phyloP scores from a whole-genome alignment of 2,797 vertebrate genomes.

The Linurgus olivaceus region DNA sequence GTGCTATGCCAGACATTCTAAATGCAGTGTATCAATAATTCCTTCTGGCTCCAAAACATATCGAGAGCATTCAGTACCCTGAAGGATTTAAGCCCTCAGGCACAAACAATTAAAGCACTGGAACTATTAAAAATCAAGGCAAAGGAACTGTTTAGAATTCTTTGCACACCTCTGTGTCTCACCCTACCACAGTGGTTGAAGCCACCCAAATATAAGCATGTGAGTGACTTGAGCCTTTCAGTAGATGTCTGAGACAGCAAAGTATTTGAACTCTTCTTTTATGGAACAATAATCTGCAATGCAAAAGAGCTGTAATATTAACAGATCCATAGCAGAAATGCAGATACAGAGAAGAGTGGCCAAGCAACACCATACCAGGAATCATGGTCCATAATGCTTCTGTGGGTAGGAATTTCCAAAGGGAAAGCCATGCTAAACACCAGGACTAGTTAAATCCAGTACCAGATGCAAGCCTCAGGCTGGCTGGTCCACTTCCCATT shows the following conservation, averaged over 20 bases:
- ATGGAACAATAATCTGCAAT: background rate
- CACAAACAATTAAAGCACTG: background rate
- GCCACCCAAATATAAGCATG: background rate
- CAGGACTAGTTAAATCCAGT: background rate
- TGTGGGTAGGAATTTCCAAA: background rate
- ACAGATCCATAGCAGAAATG: background rate
- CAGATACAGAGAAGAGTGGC: background rate
- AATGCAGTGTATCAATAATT: background rate
- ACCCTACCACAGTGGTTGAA: background rate
- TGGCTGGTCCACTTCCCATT: background rate
- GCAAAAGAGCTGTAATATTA: accelerated
- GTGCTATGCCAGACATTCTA: background rate
- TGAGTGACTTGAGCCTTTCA: background rate
- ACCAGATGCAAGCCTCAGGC: background rate
- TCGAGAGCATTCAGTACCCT: background rate
- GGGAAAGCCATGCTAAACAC: background rate
- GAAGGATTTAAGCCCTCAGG: background rate
- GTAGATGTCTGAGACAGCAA: background rate
- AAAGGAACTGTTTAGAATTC: background rate
- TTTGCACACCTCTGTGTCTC: background rate
- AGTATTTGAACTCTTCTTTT: background rate
- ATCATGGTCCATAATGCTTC: accelerated
- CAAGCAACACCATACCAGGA: background rate
- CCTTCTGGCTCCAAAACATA: background rate
- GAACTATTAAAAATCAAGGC: background rate